Percentiles rank a stretch among this genome's conserved stretches.
These are phyloP conservation scores for Xyrauchen texanus DNA, from an alignment of 2,113 vertebrate genomes.

Conservation along the genomic window DNA sequence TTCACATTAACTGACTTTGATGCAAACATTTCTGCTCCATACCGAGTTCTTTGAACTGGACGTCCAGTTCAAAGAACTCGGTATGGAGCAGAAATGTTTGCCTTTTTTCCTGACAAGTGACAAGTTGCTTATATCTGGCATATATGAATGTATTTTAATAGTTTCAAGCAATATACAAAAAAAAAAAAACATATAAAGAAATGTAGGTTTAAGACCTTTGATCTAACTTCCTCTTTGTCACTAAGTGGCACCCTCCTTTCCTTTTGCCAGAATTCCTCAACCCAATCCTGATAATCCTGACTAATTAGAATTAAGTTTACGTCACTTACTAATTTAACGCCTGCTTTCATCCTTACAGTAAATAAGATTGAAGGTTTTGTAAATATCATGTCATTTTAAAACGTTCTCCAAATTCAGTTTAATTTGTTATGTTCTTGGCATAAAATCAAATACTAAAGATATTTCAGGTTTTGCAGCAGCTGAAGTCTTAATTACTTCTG, in stretches of 20 bases:
- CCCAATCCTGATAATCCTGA: constrained; percentile 27
- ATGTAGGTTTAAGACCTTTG: background rate
- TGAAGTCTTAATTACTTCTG: too few relatives aligned
- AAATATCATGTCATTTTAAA: constrained; percentile 30
- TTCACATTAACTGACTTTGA: background rate
- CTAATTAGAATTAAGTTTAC: constrained; percentile 15
- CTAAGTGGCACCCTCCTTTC: background rate
- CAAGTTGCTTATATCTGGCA: background rate
- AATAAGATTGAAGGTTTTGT: constrained; percentile 26
- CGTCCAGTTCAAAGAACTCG: background rate
- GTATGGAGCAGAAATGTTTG: background rate
- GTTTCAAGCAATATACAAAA: background rate
- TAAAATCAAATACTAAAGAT: background rate
- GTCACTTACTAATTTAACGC: constrained; percentile 20
- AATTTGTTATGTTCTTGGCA: constrained; percentile 26
- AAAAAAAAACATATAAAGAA: background rate
- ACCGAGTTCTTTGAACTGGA: background rate
- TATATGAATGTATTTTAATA: background rate
- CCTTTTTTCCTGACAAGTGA: background rate
- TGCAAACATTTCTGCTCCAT: too few relatives aligned
- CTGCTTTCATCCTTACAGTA: constrained; percentile 29
- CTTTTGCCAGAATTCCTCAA: background rate
- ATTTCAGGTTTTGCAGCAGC: too few relatives aligned
- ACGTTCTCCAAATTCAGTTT: background rate
- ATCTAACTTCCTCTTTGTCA: background rate